A percentile compares a stretch with the other conserved stretches of the same genome.
Conservation (phyloP, 2,888 invertebrate species). For the Geophilus truncorum region DNA sequence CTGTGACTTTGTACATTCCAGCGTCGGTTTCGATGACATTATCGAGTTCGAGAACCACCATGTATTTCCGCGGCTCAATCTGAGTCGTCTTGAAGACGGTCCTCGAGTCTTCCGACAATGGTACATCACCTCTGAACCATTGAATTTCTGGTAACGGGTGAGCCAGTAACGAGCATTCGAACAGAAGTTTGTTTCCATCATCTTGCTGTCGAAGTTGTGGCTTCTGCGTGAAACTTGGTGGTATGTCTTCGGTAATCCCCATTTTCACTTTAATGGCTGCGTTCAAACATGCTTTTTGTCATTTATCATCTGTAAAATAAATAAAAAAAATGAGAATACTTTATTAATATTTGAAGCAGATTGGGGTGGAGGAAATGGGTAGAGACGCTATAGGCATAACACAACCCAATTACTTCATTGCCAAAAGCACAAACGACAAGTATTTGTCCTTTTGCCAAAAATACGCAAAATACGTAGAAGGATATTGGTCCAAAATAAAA, state of each 20-base stretch:
- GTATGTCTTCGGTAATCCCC: slow-evolving; percentile 89
- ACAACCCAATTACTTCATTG: too few relatives aligned
- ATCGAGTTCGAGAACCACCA: slow-evolving; percentile 87
- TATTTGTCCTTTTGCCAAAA: too few relatives aligned
- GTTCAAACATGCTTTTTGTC: background rate
- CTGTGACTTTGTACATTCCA: slow-evolving; percentile 93
- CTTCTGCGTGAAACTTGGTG: slow-evolving; percentile 98
- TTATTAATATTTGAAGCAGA: too few relatives aligned
- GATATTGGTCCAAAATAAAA: too few relatives aligned
- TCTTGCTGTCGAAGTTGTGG: slow-evolving; percentile 94
- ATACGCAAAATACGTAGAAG: too few relatives aligned
- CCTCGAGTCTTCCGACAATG: slow-evolving; percentile 74
- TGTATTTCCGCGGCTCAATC: slow-evolving; percentile 76
- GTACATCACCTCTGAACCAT: slow-evolving; percentile 85
- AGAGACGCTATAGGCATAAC: too few relatives aligned
- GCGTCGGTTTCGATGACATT: slow-evolving; percentile 94
- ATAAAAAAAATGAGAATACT: background rate
- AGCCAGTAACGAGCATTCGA: slow-evolving; percentile 85
- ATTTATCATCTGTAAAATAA: background rate
- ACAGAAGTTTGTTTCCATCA: slow-evolving; percentile 88
- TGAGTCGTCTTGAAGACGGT: slow-evolving; percentile 85
- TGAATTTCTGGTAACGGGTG: slow-evolving; percentile 84
- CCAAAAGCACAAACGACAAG: too few relatives aligned
- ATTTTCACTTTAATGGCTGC: slow-evolving; percentile 49
- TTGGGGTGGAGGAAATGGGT: too few relatives aligned